These are phyloP conservation scores for Euthynnus affinis DNA, from an alignment of 2,797 vertebrate genomes.

Conservation along the genomic window DNA sequence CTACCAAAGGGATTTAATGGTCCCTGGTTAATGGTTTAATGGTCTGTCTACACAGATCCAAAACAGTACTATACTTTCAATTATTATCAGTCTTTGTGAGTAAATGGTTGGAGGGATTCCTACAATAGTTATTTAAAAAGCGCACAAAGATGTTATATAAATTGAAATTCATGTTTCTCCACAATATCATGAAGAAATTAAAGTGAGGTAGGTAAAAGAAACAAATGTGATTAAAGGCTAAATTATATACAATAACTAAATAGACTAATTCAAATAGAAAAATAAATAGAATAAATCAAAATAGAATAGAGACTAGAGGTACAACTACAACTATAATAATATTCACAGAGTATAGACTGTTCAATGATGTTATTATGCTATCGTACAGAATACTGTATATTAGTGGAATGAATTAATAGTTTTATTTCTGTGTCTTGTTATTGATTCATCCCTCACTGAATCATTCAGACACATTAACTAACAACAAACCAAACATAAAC, in stretches of 20 bases:
- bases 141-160: background rate
- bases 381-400: background rate
- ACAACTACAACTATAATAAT: background rate
- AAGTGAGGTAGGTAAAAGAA: too few relatives aligned
- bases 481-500: background rate
- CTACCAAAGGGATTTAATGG: background rate
- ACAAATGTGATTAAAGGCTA: too few relatives aligned
- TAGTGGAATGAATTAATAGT: background rate
- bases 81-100: background rate
- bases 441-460: too few relatives aligned
- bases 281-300: too few relatives aligned
- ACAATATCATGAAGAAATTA: background rate
- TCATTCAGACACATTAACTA: too few relatives aligned
- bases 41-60: conserved; percentile 2
- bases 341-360: too few relatives aligned
- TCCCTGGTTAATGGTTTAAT: background rate
- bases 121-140: background rate
- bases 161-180: background rate
- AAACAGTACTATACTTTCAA: background rate
- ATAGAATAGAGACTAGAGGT: too few relatives aligned
- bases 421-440: background rate
- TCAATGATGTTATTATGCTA: background rate
- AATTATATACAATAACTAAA: too few relatives aligned
- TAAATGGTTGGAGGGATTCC: background rate
- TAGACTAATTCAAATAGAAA: too few relatives aligned